Conservation (phyloP, 2,888 invertebrate species). For the Apodemia duryi region DNA sequence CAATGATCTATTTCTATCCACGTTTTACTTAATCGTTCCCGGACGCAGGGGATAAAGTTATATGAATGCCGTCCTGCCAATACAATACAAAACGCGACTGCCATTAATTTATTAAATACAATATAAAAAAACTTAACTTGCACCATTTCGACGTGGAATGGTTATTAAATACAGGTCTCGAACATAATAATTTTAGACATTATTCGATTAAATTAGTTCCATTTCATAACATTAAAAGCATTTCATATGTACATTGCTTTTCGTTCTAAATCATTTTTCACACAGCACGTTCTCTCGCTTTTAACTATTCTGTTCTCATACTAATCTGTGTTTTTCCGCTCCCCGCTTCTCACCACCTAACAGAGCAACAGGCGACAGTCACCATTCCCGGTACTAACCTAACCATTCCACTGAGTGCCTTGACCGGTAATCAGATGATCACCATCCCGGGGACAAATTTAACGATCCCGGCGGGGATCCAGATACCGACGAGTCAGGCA, state of each 20-base stretch:
- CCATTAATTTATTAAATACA: too few relatives aligned
- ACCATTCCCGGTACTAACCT: constrained; percentile 83
- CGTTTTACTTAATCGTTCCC: too few relatives aligned
- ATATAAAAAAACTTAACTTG: too few relatives aligned
- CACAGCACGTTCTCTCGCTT: constrained; percentile 40
- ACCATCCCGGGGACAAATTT: constrained; percentile 79
- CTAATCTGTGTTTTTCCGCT: constrained; percentile 67
- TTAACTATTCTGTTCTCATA: constrained; percentile 53
- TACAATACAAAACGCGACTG: too few relatives aligned
- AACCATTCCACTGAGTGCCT: constrained; percentile 76
- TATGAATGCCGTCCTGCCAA: too few relatives aligned
- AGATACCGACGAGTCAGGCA: constrained; percentile 43
- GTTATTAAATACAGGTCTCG: too few relatives aligned
- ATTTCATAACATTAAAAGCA: not conserved
- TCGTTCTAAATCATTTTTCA: constrained; percentile 1
- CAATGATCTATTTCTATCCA: too few relatives aligned
- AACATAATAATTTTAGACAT: too few relatives aligned
- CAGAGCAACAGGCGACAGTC: constrained; percentile 77
- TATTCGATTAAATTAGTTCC: not conserved
- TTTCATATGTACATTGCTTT: constrained; percentile 5
- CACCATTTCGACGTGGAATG: too few relatives aligned
- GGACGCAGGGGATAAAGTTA: too few relatives aligned
- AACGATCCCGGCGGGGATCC: constrained; percentile 48
- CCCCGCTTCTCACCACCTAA: constrained; percentile 40
- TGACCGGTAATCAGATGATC: constrained; percentile 69